These are phyloP conservation scores for Octomys mimax DNA, from an alignment of 2,797 vertebrate genomes.

Conservation along the genomic window DNA sequence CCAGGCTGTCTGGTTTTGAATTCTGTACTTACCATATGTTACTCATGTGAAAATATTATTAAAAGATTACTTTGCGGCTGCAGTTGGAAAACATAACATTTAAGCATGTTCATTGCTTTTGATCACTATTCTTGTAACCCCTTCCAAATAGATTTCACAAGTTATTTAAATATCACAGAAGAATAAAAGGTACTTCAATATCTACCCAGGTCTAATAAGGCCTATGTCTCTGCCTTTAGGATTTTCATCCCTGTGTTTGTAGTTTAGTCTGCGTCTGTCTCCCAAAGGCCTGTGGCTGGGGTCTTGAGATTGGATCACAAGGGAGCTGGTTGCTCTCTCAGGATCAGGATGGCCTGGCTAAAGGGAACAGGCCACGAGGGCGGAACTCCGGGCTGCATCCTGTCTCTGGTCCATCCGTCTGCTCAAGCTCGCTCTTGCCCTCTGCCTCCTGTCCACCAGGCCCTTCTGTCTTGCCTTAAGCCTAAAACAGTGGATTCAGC, in stretches of 20 bases:
- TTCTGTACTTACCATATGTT: background rate
- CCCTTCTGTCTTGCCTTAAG: background rate
- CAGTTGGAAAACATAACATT: background rate
- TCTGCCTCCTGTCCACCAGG: background rate
- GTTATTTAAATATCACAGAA: conserved; percentile 9
- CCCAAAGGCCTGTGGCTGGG: background rate
- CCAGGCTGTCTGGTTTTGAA: conserved; percentile 11
- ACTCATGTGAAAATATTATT: background rate
- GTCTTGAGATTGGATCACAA: background rate
- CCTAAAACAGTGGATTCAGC: background rate
- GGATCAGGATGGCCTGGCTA: background rate
- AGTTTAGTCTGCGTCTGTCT: too few species aligned
- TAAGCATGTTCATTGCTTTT: background rate
- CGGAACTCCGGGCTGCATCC: background rate
- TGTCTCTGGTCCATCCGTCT: background rate
- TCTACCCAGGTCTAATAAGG: background rate
- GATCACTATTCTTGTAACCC: background rate
- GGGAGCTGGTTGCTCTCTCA: background rate
- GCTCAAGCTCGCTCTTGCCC: background rate
- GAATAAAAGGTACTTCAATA: background rate
- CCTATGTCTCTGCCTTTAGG: background rate
- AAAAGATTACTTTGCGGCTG: conserved; percentile 26
- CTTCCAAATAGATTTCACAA: conserved; percentile 48
- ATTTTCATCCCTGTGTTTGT: background rate
- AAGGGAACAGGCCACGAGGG: background rate